Evolutionary conservation across 2,797 vertebrate genomes (phyloP).

Genomic region (Coranthus polyacanthus): DNA sequence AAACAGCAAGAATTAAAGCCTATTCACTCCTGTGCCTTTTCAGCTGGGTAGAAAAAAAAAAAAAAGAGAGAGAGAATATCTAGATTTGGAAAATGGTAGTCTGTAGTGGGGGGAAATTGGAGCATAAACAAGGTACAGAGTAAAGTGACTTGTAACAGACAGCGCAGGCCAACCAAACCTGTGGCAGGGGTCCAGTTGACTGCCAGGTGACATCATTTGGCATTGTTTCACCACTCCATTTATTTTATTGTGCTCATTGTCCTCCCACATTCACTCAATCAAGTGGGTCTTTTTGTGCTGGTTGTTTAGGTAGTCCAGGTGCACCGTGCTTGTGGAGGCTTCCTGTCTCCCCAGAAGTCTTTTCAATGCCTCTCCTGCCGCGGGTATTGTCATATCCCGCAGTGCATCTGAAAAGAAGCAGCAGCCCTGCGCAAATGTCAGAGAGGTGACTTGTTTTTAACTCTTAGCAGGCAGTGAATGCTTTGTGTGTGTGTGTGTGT

Average conservation of each 20-base stretch:
- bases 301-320: constrained; percentile 81
- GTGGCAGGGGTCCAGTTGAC: constrained; percentile 69
- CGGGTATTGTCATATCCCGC: constrained; percentile 82
- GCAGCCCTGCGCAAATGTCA: constrained; percentile 79
- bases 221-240: constrained; percentile 79
- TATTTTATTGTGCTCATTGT: constrained; percentile 77
- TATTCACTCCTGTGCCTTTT: constrained; percentile 58
- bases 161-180: constrained; percentile 40
- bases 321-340: constrained; percentile 73
- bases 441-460: constrained; percentile 83
- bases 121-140: constrained; percentile 52
- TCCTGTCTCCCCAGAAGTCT: constrained; percentile 76
- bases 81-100: constrained; percentile 49
- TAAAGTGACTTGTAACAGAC: constrained; percentile 61
- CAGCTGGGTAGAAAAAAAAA: constrained; percentile 5
- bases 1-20: constrained; percentile 71
- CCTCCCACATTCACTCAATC: constrained; percentile 76
- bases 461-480: constrained; percentile 66
- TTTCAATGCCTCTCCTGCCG: constrained; percentile 78
- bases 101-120: constrained; percentile 40
- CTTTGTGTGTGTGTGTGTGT: constrained; percentile 18
- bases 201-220: constrained; percentile 80
- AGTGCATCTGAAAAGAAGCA: constrained; percentile 80
- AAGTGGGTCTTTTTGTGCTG: constrained; percentile 76
- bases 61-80: background rate